Percentiles rank a stretch among this genome's conserved stretches.
phyloP scores from a whole-genome alignment of 2,113 vertebrate species.

The Choloepus hoffmanni region DNA sequence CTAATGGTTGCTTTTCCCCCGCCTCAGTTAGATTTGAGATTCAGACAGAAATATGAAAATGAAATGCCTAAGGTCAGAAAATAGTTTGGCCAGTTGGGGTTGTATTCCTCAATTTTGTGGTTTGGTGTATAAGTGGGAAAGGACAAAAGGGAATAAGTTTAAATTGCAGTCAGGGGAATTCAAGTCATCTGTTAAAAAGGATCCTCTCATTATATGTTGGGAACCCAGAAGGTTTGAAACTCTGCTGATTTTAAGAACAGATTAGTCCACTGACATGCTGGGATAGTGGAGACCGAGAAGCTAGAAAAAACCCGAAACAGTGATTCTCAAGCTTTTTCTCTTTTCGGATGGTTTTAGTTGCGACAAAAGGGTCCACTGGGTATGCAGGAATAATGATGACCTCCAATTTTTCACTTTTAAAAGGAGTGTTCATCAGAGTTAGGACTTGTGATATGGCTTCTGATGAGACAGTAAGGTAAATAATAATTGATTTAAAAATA shows the following conservation, averaged over 20 bases:
- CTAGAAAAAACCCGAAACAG: not conserved
- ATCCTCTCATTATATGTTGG: conserved; percentile 15
- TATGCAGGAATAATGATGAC: not conserved
- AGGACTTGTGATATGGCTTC: not conserved
- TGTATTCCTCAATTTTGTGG: not conserved
- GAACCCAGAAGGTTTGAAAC: conserved; percentile 43
- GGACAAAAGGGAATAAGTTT: not conserved
- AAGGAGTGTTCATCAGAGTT: not conserved
- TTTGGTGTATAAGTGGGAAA: not conserved
- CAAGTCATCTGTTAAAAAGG: conserved; percentile 3
- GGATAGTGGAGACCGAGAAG: not conserved
- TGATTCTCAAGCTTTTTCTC: not conserved
- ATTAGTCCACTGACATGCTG: not conserved
- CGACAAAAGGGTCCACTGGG: not conserved
- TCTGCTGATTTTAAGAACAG: conserved; percentile 26
- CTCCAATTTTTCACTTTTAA: not conserved
- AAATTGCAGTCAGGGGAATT: conserved; percentile 50
- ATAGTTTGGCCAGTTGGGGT: conserved; percentile 19
- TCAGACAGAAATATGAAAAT: conserved; percentile 36
- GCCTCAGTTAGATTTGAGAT: conserved; percentile 64
- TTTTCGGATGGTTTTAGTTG: not conserved
- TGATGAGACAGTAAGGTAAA: conserved; percentile 3
- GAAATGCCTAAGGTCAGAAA: conserved; percentile 58
- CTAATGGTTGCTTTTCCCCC: conserved; percentile 45
- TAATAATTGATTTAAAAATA: not conserved